Evolutionary conservation across 2,797 vertebrate genomes (phyloP).

Genomic region (Cercopithecus mitis): DNA sequence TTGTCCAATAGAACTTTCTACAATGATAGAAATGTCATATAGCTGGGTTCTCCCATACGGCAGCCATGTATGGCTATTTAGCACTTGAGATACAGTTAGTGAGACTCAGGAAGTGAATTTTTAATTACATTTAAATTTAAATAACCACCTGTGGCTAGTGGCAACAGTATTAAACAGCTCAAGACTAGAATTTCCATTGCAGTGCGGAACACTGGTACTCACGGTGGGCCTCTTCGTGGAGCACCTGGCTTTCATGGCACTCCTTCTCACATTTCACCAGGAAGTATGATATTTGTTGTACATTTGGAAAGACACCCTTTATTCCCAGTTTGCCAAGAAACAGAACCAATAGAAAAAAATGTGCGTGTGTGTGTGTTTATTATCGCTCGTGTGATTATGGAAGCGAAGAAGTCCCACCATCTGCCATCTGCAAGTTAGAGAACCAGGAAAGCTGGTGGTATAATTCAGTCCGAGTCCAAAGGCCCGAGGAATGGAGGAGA

Average conservation of each 20-base stretch:
- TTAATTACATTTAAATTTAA: not conserved
- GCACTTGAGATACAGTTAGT: not conserved
- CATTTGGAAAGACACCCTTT: not conserved
- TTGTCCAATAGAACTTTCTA: not conserved
- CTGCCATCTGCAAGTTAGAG: not conserved
- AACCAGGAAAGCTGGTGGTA: not conserved
- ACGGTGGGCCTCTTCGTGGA: rapidly evolving
- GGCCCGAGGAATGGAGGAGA: not conserved
- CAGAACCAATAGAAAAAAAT: not conserved
- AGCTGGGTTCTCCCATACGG: not conserved
- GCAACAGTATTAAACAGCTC: not conserved
- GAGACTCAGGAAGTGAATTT: not conserved
- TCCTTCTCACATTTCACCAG: not conserved
- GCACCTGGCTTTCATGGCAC: not conserved
- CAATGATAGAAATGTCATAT: not conserved
- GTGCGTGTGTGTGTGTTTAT: not conserved
- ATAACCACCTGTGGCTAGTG: not conserved
- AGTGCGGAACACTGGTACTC: rapidly evolving
- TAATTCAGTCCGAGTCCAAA: not conserved
- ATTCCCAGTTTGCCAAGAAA: not conserved
- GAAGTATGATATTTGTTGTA: not conserved
- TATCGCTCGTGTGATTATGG: not conserved
- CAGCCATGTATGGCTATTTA: not conserved
- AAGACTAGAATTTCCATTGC: not conserved
- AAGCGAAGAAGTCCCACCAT: not conserved